Percentiles rank a stretch among this genome's conserved stretches.
Conservation (phyloP, 2,888 invertebrate species). For the Adelphocoris suturalis region DNA sequence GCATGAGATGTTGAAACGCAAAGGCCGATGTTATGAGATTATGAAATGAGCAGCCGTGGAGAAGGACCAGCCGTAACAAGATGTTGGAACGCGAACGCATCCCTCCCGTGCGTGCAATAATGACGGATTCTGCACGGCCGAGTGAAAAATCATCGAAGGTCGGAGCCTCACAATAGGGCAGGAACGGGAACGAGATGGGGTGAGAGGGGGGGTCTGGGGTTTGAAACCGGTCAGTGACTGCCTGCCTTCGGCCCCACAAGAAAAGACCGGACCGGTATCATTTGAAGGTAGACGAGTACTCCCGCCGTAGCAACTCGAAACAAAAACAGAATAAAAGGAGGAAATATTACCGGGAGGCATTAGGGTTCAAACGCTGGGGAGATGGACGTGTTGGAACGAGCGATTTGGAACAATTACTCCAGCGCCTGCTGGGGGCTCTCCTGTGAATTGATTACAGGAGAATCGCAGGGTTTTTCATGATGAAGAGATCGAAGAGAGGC, state of each 20-base stretch:
- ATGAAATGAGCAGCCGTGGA: background rate
- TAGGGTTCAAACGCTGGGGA: conserved; percentile 24
- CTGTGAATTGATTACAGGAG: conserved; percentile 33
- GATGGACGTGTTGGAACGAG: conserved; percentile 22
- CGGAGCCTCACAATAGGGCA: conserved; percentile 22
- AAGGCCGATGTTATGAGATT: background rate
- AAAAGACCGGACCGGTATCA: conserved; percentile 39
- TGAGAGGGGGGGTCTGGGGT: background rate
- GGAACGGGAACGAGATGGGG: background rate
- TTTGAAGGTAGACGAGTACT: conserved; percentile 42
- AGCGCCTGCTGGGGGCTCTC: conserved; percentile 25
- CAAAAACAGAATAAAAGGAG: background rate
- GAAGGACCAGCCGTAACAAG: conserved; percentile 20
- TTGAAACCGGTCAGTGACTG: conserved; percentile 27
- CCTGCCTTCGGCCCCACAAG: conserved; percentile 23
- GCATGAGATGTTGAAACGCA: too few relatives aligned
- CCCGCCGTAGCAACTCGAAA: conserved; percentile 21
- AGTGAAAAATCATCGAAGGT: conserved; percentile 36
- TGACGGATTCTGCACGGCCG: conserved; percentile 34
- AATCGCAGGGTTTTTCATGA: conserved; percentile 11
- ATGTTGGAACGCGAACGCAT: conserved; percentile 1
- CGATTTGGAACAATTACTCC: conserved; percentile 37
- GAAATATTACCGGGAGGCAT: conserved; percentile 39
- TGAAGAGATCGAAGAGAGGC: conserved; percentile 31
- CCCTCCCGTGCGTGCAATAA: conserved; percentile 14